These are phyloP conservation scores for Watsonalla binaria DNA, from an alignment of 2,888 invertebrate genomes.

Conservation along the genomic window DNA sequence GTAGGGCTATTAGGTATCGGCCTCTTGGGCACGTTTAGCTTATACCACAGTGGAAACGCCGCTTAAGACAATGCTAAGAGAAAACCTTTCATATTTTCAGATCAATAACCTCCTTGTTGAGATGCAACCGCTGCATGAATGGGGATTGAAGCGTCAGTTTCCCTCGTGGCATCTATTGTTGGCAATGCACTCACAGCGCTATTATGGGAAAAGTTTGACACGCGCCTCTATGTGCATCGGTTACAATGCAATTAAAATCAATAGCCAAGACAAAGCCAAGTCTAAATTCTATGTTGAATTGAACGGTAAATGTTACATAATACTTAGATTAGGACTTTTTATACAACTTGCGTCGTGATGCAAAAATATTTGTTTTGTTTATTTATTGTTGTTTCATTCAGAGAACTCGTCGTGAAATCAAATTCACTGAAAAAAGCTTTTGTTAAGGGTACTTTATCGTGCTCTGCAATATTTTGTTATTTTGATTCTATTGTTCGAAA, in stretches of 20 bases:
- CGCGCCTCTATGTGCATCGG: background rate
- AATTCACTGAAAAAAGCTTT: no score
- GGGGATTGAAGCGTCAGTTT: conserved; percentile 46
- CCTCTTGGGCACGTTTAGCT: conserved; percentile 66
- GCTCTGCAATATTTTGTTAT: no score
- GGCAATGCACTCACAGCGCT: conserved; percentile 27
- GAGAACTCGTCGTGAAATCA: no score
- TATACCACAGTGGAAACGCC: conserved; percentile 42
- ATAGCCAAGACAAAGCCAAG: no score
- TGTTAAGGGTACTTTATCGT: no score
- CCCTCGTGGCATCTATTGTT: conserved; percentile 46
- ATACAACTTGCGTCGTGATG: no score
- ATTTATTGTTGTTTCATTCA: no score
- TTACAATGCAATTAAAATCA: no score
- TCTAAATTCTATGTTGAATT: no score
- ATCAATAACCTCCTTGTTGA: conserved; percentile 59
- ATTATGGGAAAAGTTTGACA: conserved; percentile 6
- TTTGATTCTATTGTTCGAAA: background rate
- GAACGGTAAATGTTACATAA: no score
- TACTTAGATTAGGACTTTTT: no score
- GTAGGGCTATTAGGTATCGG: conserved; percentile 37
- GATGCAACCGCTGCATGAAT: conserved; percentile 57
- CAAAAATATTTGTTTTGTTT: no score
- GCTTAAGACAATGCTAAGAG: conserved; percentile 61
- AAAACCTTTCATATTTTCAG: conserved; percentile 61